Percentiles rank a stretch among this genome's conserved stretches.
These are phyloP conservation scores for Lepidurus packardi DNA, from an alignment of 1,140 invertebrate genomes.

Conservation along the genomic window DNA sequence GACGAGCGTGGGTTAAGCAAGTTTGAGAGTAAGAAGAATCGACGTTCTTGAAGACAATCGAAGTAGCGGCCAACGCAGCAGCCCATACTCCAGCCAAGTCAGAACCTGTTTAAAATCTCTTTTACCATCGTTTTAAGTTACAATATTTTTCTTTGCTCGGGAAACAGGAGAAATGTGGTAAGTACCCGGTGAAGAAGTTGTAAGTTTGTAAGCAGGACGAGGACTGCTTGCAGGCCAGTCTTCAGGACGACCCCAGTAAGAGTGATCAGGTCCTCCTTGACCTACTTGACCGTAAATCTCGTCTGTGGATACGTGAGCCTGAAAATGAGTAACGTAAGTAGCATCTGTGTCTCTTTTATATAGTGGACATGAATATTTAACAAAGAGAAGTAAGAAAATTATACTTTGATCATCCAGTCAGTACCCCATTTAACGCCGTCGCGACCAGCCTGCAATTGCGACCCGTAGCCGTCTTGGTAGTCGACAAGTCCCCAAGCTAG, in stretches of 20 bases:
- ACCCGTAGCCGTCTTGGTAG: slow-evolving; percentile 44
- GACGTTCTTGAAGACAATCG: slow-evolving; percentile 47
- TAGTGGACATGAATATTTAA: not conserved
- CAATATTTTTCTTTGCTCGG: too few relatives aligned
- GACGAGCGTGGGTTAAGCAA: slow-evolving; percentile 51
- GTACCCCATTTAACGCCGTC: slow-evolving; percentile 55
- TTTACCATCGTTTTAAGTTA: too few relatives aligned
- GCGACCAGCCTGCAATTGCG: slow-evolving; percentile 39
- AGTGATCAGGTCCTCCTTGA: slow-evolving; percentile 38
- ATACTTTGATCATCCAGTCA: slow-evolving; percentile 56
- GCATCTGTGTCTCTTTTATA: not conserved
- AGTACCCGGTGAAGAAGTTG: slow-evolving; percentile 35
- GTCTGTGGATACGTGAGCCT: slow-evolving; percentile 28
- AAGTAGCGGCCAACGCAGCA: slow-evolving; percentile 49
- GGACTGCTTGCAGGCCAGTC: slow-evolving; percentile 43
- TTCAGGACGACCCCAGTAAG: slow-evolving; percentile 42
- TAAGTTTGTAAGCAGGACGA: slow-evolving; percentile 44
- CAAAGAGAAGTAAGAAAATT: not conserved
- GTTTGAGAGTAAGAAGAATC: slow-evolving; percentile 49
- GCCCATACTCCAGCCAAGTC: slow-evolving; percentile 34
- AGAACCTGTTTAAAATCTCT: slow-evolving; percentile 25
- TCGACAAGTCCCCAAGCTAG: slow-evolving; percentile 43
- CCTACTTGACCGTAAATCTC: slow-evolving; percentile 40
- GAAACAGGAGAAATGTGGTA: not conserved
- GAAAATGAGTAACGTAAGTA: not conserved